These are phyloP conservation scores for Cybosia mesomella DNA, from an alignment of 2,888 invertebrate genomes.

Conservation along the genomic window DNA sequence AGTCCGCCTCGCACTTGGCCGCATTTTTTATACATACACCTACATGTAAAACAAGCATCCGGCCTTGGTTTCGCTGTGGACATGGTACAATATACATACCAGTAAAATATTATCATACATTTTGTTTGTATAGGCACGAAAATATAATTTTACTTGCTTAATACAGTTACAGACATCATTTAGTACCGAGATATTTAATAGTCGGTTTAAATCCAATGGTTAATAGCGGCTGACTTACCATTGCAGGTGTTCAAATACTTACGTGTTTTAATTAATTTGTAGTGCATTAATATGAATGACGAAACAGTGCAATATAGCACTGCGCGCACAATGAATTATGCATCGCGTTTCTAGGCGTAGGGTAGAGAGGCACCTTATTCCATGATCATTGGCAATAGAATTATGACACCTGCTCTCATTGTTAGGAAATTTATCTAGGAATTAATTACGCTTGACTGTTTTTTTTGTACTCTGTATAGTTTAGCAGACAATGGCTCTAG, in stretches of 20 bases:
- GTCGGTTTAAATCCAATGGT: neutral
- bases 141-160: constrained; percentile 25
- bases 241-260: neutral
- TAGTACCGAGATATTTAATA: neutral
- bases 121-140: constrained; percentile 33
- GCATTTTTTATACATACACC: constrained; percentile 12
- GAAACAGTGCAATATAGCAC: neutral
- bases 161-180: neutral
- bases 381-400: too few relatives aligned
- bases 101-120: constrained; percentile 35
- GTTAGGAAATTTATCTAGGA: too few relatives aligned
- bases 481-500: too few relatives aligned
- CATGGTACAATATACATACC: constrained; percentile 28
- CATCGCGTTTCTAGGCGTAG: too few relatives aligned
- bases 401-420: too few relatives aligned
- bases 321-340: neutral
- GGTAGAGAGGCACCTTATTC: too few relatives aligned
- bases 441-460: too few relatives aligned
- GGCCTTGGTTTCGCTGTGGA: constrained; percentile 42
- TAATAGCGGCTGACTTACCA: neutral
- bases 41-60: constrained; percentile 25
- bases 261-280: neutral
- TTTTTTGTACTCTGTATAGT: too few relatives aligned
- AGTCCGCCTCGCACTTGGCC: too few relatives aligned
- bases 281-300: neutral